Evolutionary conservation across 2,113 vertebrate genomes (phyloP).

Genomic region (Cisticola juncidis): DNA sequence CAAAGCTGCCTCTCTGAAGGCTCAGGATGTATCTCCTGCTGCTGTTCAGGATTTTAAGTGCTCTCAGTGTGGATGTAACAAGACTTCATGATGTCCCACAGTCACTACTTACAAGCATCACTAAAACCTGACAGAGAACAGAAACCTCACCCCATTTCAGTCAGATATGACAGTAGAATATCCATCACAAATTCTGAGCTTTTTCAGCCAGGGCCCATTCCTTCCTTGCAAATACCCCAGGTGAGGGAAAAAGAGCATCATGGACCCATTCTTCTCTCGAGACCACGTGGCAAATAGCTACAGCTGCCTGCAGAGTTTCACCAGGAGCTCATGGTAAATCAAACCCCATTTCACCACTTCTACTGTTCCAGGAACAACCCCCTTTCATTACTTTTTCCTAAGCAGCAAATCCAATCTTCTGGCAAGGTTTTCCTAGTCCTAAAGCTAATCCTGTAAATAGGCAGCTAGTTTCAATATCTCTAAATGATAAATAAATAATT

Average conservation of each 20-base stretch:
- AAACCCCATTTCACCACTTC: not conserved
- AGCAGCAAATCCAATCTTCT: not conserved
- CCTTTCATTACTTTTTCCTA: not conserved
- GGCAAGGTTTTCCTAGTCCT: not conserved
- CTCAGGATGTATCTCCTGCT: not conserved
- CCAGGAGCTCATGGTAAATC: not conserved
- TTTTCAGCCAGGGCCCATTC: not conserved
- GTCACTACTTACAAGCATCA: not conserved
- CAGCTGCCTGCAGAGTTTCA: not conserved
- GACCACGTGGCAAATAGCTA: not conserved
- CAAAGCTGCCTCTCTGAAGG: not conserved
- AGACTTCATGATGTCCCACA: not conserved
- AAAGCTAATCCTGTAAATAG: not conserved
- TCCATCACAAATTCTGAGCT: not conserved
- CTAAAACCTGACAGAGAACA: not conserved
- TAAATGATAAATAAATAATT: not conserved
- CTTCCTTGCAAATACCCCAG: not conserved
- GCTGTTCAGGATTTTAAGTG: not conserved
- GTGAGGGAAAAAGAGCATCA: not conserved
- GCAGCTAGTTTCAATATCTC: not conserved
- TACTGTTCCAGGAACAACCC: not conserved
- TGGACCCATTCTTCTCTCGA: rapidly evolving
- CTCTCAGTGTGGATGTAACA: not conserved
- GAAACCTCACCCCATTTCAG: not conserved
- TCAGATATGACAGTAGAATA: not conserved